Base-by-base conservation (phyloP, 2,797 vertebrate species). In the Danio kyathit region DNA sequence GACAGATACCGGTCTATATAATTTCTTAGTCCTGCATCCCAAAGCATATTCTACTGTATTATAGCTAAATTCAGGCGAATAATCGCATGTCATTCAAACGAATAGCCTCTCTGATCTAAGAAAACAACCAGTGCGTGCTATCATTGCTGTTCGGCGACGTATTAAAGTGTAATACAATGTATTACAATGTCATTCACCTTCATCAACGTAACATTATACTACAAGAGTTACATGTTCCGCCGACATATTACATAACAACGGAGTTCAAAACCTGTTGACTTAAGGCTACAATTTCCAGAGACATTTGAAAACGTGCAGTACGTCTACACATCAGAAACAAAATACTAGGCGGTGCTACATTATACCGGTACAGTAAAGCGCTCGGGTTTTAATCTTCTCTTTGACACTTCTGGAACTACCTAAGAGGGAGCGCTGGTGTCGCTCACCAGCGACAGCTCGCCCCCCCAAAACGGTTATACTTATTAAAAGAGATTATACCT, bases 401-500 rank as follows among this genome's bases (percentile, higher is more conserved):
- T 19, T 74, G 71, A 79, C 63, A 79, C 46, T 79, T 59, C 69
- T 44, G 54, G 16, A 74, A 38, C 40, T 63, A 65, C 52, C 44
- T 19, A 29, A n/a, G n/a, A 16, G 4, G 38, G 69, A 67, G 57
- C 21, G 49, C 19, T 11, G 41, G 1, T 17, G 19, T 4, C 41
- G 17, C 66, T 59, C 19, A 74, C 21, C 49, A 64, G 40, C 49
- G 12, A 66, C 61, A 57, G 49, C 41, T 65, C 66, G 5, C 29
- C 11, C 19, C 6, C 16, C 12, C 1, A 44, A 60, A 49, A 7
- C 19, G 12, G n/a, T 21, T 21, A 43, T 21, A 48, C 66, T 29
- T 21, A 49, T 40, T 46, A 74, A 66, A 49, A 12, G 29, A 46
- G 38, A 14, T 87, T 89, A 90, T 88, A 94, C 93, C 93, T 78